A percentile compares a stretch with the other conserved stretches of the same genome.
phyloP scores from a whole-genome alignment of 2,888 invertebrate species.

The Acronicta leporina region DNA sequence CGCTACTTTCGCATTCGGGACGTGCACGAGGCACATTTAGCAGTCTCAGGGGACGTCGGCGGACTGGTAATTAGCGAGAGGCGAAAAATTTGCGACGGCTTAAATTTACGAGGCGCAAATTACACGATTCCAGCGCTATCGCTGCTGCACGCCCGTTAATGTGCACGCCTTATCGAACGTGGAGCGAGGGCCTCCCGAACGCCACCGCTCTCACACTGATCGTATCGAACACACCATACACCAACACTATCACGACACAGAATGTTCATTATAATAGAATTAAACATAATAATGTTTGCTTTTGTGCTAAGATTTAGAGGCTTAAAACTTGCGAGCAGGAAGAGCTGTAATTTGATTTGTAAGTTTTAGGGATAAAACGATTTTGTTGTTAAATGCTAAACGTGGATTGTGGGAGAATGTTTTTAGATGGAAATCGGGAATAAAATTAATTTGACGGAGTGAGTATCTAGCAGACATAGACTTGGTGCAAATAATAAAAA shows the following conservation, averaged over 20 bases:
- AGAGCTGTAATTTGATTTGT: not conserved
- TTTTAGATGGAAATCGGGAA: too few species aligned
- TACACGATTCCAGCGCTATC: conserved; percentile 87
- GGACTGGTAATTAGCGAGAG: conserved; percentile 87
- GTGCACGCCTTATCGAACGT: conserved; percentile 86
- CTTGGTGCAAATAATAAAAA: too few species aligned
- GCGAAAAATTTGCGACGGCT: conserved; percentile 89
- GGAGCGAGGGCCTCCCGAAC: conserved; percentile 62
- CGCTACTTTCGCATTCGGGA: conserved; percentile 83
- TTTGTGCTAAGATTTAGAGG: conserved; percentile 1
- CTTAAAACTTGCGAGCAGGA: not conserved
- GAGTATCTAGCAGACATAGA: too few species aligned
- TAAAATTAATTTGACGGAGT: too few species aligned
- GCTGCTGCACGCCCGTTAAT: conserved; percentile 84
- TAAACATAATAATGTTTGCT: not conserved
- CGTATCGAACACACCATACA: conserved; percentile 71
- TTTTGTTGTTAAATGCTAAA: conserved; percentile 7
- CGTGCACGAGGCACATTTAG: conserved; percentile 86
- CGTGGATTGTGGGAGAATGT: not conserved
- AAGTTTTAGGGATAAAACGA: not conserved
- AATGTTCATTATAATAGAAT: conserved; percentile 6
- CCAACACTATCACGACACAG: conserved; percentile 56
- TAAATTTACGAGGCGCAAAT: conserved; percentile 89
- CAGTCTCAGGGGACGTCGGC: conserved; percentile 84
- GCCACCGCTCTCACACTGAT: conserved; percentile 64